phyloP scores from a whole-genome alignment of 2,888 invertebrate genomes.

The Stenchaetothrips biformis region DNA sequence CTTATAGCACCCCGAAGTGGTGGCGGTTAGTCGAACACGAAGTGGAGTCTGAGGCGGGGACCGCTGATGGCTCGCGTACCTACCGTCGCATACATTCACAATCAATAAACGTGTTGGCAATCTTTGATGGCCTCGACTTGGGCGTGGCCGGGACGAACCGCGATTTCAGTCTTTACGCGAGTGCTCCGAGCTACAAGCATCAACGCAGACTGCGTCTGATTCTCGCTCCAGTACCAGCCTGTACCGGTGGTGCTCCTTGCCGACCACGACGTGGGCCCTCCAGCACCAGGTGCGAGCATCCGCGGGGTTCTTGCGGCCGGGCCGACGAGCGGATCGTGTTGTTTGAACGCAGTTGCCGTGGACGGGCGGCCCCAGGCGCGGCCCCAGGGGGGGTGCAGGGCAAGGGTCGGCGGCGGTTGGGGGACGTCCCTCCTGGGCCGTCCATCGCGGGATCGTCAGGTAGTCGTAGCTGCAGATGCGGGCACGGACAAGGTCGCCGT shows the following conservation, averaged over 20 bases:
- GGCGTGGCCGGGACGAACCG: no score
- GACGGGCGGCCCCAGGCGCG: neutral
- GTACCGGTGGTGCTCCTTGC: slow-evolving; percentile 30
- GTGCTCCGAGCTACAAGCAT: no score
- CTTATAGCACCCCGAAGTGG: slow-evolving; percentile 68
- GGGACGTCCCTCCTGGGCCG: slow-evolving; percentile 33
- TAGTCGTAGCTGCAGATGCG: slow-evolving; percentile 75
- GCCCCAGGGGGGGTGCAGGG: slow-evolving; percentile 18
- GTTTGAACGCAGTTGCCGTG: neutral
- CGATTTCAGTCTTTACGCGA: no score
- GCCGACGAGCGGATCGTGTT: neutral
- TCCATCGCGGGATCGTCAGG: slow-evolving; percentile 49
- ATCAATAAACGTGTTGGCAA: no score
- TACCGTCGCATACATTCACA: neutral
- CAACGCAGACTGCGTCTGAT: slow-evolving; percentile 63
- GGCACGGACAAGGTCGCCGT: slow-evolving; percentile 36
- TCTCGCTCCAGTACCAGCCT: slow-evolving; percentile 79
- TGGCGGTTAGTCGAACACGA: slow-evolving; percentile 73
- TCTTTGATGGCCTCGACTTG: no score
- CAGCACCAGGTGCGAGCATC: slow-evolving; percentile 30
- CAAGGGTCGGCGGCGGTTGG: slow-evolving; percentile 38
- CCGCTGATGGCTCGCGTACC: slow-evolving; percentile 57
- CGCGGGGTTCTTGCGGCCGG: slow-evolving; percentile 47
- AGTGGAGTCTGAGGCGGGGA: slow-evolving; percentile 60
- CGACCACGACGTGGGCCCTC: slow-evolving; percentile 40